Conservation (phyloP, 2,113 vertebrate species). For the Rafetus swinhoei region DNA sequence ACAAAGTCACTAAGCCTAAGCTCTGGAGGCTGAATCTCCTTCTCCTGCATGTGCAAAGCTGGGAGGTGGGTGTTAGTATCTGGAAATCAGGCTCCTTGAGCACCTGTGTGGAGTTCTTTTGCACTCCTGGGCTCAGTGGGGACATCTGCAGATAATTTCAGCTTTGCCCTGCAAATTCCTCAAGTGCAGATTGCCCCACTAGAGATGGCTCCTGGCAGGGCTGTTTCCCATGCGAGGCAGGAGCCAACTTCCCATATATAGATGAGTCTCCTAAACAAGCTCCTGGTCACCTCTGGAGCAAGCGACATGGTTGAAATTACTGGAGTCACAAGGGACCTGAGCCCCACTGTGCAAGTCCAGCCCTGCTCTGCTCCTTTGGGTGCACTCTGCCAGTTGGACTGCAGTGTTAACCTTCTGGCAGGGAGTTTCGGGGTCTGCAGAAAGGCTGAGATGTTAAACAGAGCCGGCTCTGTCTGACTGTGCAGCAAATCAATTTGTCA, state of each 20-base stretch:
- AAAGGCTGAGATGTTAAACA: slow-evolving; percentile 60
- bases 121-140: not conserved
- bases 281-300: not conserved
- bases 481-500: slow-evolving; percentile 81
- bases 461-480: slow-evolving; percentile 49
- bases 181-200: not conserved
- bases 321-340: not conserved
- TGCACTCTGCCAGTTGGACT: not conserved
- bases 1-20: not conserved
- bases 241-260: not conserved
- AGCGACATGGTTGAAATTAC: not conserved
- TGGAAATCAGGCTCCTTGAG: not conserved
- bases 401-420: slow-evolving; percentile 6
- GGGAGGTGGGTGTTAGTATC: too few relatives aligned
- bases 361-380: not conserved
- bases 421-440: slow-evolving; percentile 44
- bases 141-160: not conserved
- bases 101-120: not conserved
- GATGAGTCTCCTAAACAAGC: not conserved
- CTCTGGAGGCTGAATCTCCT: too few relatives aligned
- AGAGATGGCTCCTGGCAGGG: not conserved
- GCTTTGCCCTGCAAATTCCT: not conserved
- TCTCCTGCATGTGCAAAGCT: too few relatives aligned
- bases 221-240: too few relatives aligned
- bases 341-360: not conserved